Evolutionary conservation across 2,113 vertebrate species (phyloP).

Genomic region (Cottus gobio): DNA sequence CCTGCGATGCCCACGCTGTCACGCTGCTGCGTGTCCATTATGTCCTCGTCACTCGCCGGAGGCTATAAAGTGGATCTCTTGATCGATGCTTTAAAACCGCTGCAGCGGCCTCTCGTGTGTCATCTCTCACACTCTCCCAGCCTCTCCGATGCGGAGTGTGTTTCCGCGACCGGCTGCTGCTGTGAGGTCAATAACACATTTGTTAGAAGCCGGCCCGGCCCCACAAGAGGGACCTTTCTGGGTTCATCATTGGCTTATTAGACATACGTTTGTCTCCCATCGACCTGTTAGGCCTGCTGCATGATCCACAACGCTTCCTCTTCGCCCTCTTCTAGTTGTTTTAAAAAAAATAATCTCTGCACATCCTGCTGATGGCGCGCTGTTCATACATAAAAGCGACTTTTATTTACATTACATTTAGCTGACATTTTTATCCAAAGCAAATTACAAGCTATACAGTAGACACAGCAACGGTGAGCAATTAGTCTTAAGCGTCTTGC

Average conservation of each 20-base stretch:
- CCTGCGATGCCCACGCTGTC: constrained; percentile 33
- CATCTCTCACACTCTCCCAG: constrained; percentile 26
- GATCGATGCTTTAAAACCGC: constrained; percentile 65
- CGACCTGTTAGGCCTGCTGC: constrained; percentile 59
- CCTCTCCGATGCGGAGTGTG: constrained; percentile 27
- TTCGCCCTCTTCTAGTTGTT: constrained; percentile 23
- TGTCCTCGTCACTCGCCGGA: constrained; percentile 39
- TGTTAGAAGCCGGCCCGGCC: constrained; percentile 48
- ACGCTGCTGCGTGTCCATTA: constrained; percentile 58
- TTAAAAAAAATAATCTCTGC: too few relatives aligned
- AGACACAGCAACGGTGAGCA: too few relatives aligned
- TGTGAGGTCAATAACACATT: constrained; percentile 77
- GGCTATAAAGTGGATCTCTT: constrained; percentile 47
- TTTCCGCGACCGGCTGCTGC: constrained; percentile 57
- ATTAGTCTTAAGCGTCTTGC: too few relatives aligned
- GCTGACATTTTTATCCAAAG: too few relatives aligned
- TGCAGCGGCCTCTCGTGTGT: constrained; percentile 40
- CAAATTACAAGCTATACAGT: too few relatives aligned
- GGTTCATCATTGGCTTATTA: constrained; percentile 78
- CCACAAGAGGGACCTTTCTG: constrained; percentile 65
- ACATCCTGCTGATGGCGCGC: constrained; percentile 39
- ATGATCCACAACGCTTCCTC: constrained; percentile 60
- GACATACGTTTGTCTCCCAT: constrained; percentile 76
- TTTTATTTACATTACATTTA: too few relatives aligned
- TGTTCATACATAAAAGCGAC: constrained; percentile 65